Evolutionary conservation across 2,113 vertebrate genomes (phyloP), one percentile per base, ranked within the genome.

Genomic region (Equus quagga): DNA sequence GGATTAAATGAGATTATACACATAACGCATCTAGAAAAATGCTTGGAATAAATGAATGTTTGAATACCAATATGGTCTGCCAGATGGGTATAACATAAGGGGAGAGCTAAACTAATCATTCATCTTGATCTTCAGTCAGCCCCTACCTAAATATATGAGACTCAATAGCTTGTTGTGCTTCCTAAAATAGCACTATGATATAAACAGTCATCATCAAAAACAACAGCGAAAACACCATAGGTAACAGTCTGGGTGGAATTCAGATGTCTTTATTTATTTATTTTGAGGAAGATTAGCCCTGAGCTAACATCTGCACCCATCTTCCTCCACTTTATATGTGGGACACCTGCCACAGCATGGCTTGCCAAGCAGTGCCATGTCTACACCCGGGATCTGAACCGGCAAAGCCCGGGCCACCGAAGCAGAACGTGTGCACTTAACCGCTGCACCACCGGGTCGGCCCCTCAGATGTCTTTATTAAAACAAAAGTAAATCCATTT

Each of bases 401-500:
- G 36, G 36, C 36, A 41, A 41, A 41, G 36, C 36, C 36, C 36
- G 36, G 36, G 36, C 36, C 36, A 41, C 36, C 36, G 3, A 41
- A 41, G 36, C 36, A 41, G 36, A 41, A 41, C 36, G 36, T 41
- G 36, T 41, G 36, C 36, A 41, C 36, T 41, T 41, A 41, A 41
- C 36, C 36, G 36, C 36, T 41, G 36, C 36, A 41, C 36, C 36
- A 41, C 36, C 36, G 3, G 36, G 36, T 41, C 3, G 36, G 36
- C 36, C 36, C 36, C 36, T 82, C 21, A 23, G 36, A 54, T 87
- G 33, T 36, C 51, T 88, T 76, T 54, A 73, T 82, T 81, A 82
- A 91, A 82, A 94, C 21, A 58, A 87, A 83, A 75, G 56, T 76
- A 91, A 96, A 36, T 31, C 51, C 1, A 8, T 89, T 95, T 67